Evolutionary conservation across 2,113 vertebrate genomes (phyloP).

Genomic region (Lycaon pictus): DNA sequence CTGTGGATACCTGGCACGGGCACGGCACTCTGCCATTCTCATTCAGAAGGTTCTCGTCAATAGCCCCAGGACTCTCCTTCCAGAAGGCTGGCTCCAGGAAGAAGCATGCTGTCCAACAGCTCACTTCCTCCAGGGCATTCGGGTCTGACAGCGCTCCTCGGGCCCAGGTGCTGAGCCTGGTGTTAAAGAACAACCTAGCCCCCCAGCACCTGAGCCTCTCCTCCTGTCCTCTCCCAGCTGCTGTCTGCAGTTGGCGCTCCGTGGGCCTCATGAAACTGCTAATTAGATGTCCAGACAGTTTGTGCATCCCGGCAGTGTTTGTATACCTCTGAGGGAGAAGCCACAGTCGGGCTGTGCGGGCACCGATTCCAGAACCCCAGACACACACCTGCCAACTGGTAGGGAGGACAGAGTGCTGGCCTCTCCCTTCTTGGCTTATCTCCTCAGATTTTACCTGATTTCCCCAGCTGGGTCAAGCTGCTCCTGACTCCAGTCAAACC

Average conservation of each 20-base stretch:
- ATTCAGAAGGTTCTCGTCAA: not conserved
- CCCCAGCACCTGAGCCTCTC: accelerated
- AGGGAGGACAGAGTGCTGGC: not conserved
- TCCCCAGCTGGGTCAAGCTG: not conserved
- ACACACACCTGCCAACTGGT: not conserved
- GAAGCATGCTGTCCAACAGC: not conserved
- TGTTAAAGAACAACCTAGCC: not conserved
- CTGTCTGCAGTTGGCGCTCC: not conserved
- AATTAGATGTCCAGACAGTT: not conserved
- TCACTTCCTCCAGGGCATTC: not conserved
- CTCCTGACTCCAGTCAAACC: not conserved
- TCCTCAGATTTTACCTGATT: not conserved
- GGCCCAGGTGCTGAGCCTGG: not conserved
- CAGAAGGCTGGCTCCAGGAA: not conserved
- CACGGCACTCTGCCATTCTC: not conserved
- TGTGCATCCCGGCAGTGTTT: not conserved
- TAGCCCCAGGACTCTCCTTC: not conserved
- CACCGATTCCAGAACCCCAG: not conserved
- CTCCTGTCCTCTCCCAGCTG: not conserved
- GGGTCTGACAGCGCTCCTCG: not conserved
- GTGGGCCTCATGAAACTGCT: not conserved
- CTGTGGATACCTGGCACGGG: not conserved
- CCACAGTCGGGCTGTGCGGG: not conserved
- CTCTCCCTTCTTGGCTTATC: not conserved
- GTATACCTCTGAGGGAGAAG: not conserved